A percentile compares a stretch with the other conserved stretches of the same genome.
Evolutionary conservation across 2,113 vertebrate genomes (phyloP).

Genomic region (Myrmecophaga tridactyla): DNA sequence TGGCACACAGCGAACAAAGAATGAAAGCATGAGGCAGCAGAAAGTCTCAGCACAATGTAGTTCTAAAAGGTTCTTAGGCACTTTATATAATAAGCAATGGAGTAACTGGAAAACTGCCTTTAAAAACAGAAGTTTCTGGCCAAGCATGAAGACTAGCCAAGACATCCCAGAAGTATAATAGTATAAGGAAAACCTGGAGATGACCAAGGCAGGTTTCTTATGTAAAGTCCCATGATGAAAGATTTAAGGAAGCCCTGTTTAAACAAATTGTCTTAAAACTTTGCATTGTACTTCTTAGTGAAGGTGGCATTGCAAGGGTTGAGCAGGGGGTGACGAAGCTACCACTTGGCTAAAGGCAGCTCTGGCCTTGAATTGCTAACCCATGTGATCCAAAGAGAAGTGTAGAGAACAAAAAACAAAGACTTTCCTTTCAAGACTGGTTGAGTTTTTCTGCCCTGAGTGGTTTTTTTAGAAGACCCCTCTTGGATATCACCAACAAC

Average conservation of each 20-base stretch:
- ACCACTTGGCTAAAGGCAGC: neutral
- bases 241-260: neutral
- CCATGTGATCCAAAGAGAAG: neutral
- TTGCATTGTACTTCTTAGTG: neutral
- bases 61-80: neutral
- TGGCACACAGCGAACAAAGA: constrained; percentile 21
- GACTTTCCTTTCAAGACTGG: neutral
- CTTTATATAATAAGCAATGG: constrained; percentile 61
- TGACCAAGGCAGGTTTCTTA: neutral
- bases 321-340: neutral
- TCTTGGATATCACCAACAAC: neutral
- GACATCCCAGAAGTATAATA: neutral
- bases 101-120: constrained; percentile 57
- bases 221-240: neutral
- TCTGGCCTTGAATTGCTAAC: neutral
- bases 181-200: neutral
- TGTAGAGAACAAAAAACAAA: neutral
- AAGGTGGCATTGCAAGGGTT: neutral
- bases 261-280: neutral
- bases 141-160: neutral
- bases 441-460: neutral
- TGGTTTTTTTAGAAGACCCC: neutral
- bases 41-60: neutral
- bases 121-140: neutral
- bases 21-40: constrained; percentile 65